A percentile compares a stretch with the other conserved stretches of the same genome.
Evolutionary conservation across 1,140 invertebrate species (phyloP).

Genomic region (Brachionus angularis): DNA sequence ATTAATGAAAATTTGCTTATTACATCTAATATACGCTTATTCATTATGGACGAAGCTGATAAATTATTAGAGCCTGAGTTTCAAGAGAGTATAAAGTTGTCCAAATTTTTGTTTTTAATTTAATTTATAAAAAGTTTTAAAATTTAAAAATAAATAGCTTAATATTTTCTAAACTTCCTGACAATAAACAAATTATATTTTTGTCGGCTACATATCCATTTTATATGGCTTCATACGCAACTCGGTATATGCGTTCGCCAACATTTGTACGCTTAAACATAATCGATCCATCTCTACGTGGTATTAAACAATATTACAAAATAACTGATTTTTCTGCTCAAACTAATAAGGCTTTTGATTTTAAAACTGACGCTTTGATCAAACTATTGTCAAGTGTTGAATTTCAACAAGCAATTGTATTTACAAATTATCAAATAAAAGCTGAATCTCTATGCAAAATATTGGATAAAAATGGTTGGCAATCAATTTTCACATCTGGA

Average conservation of each 20-base stretch:
- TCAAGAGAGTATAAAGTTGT: slow-evolving; percentile 39
- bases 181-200: slow-evolving; percentile 80
- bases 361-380: slow-evolving; percentile 68
- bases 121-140: slow-evolving; percentile 46
- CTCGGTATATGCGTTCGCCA: slow-evolving; percentile 75
- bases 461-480: slow-evolving; percentile 68
- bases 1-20: slow-evolving; percentile 50
- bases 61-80: slow-evolving; percentile 67
- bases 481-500: slow-evolving; percentile 69
- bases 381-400: slow-evolving; percentile 68
- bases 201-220: slow-evolving; percentile 88
- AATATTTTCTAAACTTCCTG: slow-evolving; percentile 68
- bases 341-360: slow-evolving; percentile 59
- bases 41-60: slow-evolving; percentile 94
- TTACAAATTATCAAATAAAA: slow-evolving; percentile 76
- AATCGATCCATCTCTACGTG: slow-evolving; percentile 60
- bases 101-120: not conserved
- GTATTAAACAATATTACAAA: slow-evolving; percentile 68
- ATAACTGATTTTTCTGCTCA: slow-evolving; percentile 51
- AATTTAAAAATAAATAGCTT: slow-evolving; percentile 69
- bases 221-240: slow-evolving; percentile 68
- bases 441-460: slow-evolving; percentile 59
- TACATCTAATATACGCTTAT: slow-evolving; percentile 66
- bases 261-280: slow-evolving; percentile 66
- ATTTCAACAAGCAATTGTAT: slow-evolving; percentile 85